Percentiles rank a stretch among this genome's conserved stretches.
phyloP scores from a whole-genome alignment of 2,888 invertebrate genomes.

The Tenthredo scrophulariae region DNA sequence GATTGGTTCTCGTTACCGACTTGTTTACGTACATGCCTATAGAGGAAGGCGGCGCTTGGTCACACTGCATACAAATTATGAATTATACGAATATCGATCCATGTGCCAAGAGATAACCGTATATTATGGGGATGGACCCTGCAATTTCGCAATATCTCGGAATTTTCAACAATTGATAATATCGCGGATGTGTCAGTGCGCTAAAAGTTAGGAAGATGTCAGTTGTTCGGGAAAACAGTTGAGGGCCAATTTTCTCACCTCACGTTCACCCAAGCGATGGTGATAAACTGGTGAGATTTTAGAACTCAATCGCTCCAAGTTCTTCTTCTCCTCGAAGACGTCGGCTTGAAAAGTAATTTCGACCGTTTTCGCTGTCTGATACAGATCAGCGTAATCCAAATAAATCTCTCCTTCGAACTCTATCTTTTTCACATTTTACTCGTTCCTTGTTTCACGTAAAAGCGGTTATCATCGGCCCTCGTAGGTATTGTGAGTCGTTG shows the following conservation, averaged over 20 bases:
- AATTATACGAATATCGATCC: conserved; percentile 76
- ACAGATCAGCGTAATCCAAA: conserved; percentile 47
- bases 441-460: conserved; percentile 28
- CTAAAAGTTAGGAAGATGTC: conserved; percentile 35
- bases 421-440: conserved; percentile 20
- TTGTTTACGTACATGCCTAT: conserved; percentile 45
- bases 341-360: conserved; percentile 40
- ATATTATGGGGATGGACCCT: background rate
- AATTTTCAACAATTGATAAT: conserved; percentile 4
- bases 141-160: background rate
- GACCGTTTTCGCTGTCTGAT: conserved; percentile 29
- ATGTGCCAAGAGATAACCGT: conserved; percentile 59
- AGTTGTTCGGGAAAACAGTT: conserved; percentile 28
- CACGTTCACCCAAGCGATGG: background rate
- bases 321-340: conserved; percentile 20
- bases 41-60: conserved; percentile 63
- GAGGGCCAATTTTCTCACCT: conserved; percentile 41
- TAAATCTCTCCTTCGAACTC: conserved; percentile 29
- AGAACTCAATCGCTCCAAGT: conserved; percentile 47
- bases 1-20: conserved; percentile 56
- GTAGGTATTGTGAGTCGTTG: conserved; percentile 10
- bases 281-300: conserved; percentile 49
- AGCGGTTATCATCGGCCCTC: conserved; percentile 3
- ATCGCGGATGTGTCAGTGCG: conserved; percentile 6
- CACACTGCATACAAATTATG: conserved; percentile 77